Conservation (phyloP, 1,140 invertebrate species). For the Sycophila sp. region DNA sequence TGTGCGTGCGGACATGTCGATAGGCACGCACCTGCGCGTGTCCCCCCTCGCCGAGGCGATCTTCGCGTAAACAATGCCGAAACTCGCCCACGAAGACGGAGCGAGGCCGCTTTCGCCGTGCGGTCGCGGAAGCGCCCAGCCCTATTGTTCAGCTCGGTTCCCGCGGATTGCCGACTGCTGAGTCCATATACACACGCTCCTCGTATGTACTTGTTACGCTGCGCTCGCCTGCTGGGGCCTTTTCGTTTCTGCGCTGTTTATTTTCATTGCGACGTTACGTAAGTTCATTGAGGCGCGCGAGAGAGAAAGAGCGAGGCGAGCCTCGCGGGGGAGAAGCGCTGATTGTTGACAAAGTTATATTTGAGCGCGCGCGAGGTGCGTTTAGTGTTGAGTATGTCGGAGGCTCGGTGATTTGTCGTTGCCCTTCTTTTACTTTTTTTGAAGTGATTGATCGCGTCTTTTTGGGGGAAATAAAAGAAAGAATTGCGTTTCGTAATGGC, state of each 20-base stretch:
- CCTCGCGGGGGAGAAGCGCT: background rate
- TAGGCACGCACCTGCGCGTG: background rate
- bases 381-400: no score
- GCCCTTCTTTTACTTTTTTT: no score
- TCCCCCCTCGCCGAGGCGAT: background rate
- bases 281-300: background rate
- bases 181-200: background rate
- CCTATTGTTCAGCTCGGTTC: no score
- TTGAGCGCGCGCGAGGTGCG: no score
- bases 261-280: background rate
- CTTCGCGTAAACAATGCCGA: constrained; percentile 22
- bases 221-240: no score
- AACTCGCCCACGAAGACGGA: background rate
- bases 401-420: no score
- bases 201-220: no score
- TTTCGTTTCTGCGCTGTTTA: background rate
- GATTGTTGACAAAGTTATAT: constrained; percentile 17
- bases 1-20: background rate
- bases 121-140: background rate
- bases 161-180: no score
- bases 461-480: no score
- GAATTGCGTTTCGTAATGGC: no score
- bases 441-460: no score
- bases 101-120: background rate
- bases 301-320: no score